These are phyloP conservation scores for Nautilus pompilius DNA, from an alignment of 1,140 invertebrate species.

Conservation along the genomic window DNA sequence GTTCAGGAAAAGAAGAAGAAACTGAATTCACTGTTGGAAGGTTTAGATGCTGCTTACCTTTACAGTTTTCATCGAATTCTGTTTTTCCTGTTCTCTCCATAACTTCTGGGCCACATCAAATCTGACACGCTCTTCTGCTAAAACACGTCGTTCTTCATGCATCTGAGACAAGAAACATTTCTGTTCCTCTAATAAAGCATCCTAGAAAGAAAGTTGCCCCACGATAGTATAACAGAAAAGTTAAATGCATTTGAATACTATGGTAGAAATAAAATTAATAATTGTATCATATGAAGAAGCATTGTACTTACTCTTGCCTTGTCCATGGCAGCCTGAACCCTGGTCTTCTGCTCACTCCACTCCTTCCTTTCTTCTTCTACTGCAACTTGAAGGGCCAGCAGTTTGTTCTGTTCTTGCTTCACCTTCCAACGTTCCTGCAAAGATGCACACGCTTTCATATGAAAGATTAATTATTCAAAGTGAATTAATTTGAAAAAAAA, in stretches of 20 bases:
- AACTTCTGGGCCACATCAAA: slow-evolving; percentile 42
- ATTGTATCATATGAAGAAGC: neutral
- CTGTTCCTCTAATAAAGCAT: slow-evolving; percentile 46
- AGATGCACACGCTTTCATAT: too few relatives aligned
- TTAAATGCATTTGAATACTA: neutral
- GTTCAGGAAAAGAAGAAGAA: too few relatives aligned
- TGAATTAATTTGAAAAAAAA: too few relatives aligned
- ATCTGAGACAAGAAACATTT: slow-evolving; percentile 36
- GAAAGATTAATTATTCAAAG: too few relatives aligned
- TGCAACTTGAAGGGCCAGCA: slow-evolving; percentile 33
- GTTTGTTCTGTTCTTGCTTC: slow-evolving; percentile 46
- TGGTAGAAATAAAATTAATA: neutral
- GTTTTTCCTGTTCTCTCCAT: slow-evolving; percentile 33
- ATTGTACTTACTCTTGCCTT: slow-evolving; percentile 37
- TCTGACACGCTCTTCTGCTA: slow-evolving; percentile 48
- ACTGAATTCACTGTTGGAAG: too few relatives aligned
- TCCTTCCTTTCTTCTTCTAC: slow-evolving; percentile 42
- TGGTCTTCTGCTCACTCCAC: slow-evolving; percentile 42
- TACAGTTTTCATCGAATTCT: slow-evolving; percentile 35
- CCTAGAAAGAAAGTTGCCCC: slow-evolving; percentile 21
- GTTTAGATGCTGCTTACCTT: slow-evolving; percentile 26
- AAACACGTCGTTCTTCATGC: slow-evolving; percentile 41
- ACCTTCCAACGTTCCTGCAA: slow-evolving; percentile 50
- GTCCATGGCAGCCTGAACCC: slow-evolving; percentile 42
- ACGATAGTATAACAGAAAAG: neutral